These are phyloP conservation scores for Gortyna flavago DNA, from an alignment of 2,888 invertebrate species.

Conservation along the genomic window DNA sequence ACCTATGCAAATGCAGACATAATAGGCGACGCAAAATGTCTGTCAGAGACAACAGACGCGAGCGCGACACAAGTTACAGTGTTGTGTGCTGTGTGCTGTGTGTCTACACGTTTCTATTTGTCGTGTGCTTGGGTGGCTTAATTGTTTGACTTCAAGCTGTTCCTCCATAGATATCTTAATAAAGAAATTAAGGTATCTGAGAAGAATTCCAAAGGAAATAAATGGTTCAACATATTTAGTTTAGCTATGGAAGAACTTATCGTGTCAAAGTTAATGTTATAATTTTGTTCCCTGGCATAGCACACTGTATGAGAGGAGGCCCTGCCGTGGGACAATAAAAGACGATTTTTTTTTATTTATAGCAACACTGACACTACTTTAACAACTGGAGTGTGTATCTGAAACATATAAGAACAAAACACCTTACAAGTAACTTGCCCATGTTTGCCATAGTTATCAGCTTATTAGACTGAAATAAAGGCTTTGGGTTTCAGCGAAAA, in stretches of 20 bases:
- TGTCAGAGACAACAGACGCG: constrained; percentile 26
- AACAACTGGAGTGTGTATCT: no score
- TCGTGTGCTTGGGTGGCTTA: not conserved
- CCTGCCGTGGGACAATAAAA: not conserved
- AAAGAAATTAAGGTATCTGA: not conserved
- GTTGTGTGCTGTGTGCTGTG: not conserved
- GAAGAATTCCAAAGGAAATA: not conserved
- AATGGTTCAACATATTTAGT: not conserved
- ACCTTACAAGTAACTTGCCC: not conserved
- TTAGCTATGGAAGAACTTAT: no score
- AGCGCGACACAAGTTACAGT: constrained; percentile 32
- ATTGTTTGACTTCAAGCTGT: not conserved
- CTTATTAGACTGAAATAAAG: not conserved
- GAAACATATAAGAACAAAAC: not conserved
- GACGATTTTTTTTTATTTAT: not conserved
- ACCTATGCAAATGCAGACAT: constrained; percentile 42
- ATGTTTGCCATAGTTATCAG: not conserved
- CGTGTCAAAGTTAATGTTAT: not conserved
- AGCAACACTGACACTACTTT: not conserved
- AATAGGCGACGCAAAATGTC: constrained; percentile 21
- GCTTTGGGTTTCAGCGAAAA: not conserved
- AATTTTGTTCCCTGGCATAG: not conserved
- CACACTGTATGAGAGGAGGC: not conserved
- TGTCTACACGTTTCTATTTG: constrained; percentile 33
- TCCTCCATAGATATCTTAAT: not conserved